Conservation (phyloP, 2,888 invertebrate species). For the Oscheius sp. region DNA sequence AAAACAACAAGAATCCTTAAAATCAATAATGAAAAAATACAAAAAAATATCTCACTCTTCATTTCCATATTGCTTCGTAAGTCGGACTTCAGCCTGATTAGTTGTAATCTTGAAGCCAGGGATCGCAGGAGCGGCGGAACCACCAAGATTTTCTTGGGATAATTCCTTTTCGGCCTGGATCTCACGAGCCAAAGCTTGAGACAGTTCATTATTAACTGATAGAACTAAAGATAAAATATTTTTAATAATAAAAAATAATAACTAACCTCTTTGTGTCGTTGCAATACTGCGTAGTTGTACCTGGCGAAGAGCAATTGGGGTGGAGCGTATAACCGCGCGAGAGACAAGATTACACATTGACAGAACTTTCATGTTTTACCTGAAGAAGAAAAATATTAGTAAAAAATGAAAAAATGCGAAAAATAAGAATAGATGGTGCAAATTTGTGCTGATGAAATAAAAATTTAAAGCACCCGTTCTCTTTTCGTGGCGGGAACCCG, state of each 20-base stretch:
- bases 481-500: too few species aligned
- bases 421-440: too few species aligned
- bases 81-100: constrained; percentile 84
- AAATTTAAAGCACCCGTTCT: too few species aligned
- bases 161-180: constrained; percentile 83
- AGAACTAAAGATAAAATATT: constrained; percentile 29
- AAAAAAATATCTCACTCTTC: constrained; percentile 75
- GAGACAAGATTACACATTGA: constrained; percentile 5
- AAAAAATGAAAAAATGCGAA: too few species aligned
- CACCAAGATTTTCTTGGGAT: constrained; percentile 61
- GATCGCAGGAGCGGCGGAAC: constrained; percentile 76
- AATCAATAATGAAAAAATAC: constrained; percentile 4
- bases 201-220: constrained; percentile 74
- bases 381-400: too few species aligned
- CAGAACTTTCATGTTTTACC: constrained; percentile 11
- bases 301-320: constrained; percentile 14
- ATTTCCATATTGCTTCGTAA: constrained; percentile 75
- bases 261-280: constrained; percentile 7
- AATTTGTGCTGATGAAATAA: too few species aligned
- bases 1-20: constrained; percentile 82
- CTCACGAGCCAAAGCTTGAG: constrained; percentile 90
- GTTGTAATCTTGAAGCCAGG: constrained; percentile 84
- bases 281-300: constrained; percentile 7
- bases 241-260: not conserved
- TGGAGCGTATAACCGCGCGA: constrained; percentile 11